Base-by-base conservation (phyloP, 2,113 vertebrate genomes). In the Notiomystis cincta region DNA sequence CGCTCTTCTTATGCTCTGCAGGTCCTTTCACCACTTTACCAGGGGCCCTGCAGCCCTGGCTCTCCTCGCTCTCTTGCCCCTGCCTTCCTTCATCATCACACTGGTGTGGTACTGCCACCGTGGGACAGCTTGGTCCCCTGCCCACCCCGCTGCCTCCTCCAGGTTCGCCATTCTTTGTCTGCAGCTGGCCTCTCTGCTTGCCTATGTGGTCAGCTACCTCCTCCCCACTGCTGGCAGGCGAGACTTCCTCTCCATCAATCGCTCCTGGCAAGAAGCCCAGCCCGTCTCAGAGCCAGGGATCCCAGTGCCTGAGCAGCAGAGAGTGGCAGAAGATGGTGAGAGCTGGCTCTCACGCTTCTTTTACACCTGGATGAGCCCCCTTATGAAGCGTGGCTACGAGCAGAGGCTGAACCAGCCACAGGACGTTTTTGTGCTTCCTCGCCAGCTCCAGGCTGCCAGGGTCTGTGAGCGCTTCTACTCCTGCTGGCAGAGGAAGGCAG, bases 301-400 rank as follows among this genome's bases (percentile, higher is more conserved):
- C 15, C 77, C 93, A 6, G 85, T 67, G 25, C 84, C 94, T 25
- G 96, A 95, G 9, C 98, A 98, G 18, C 97, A 97, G 11, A 98
- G 97, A 83, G 98, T 98, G 77, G 98, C 98, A 15, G 99, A 99
- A 94, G 99, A 99, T 44, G 98, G 99, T 19, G 99, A 98, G 81
- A 98, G 98, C 90, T 99, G 98, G 97, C 40, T 98, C 13, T 99
- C 99, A 3, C 96, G 98, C n/a, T 98, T 99, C 65, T 99, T 99
- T 83, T 99, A 99, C 87, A 78, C 98, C 45, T 99, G 99, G 99
- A 89, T 99, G 97, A 98, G 98, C 27, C 98, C 98, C 27, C 97
- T 99, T 7, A 97, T 99, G 94, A 91, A 93, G 53, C 97, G 97
- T 22, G 99, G 99, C 30, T 97, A 98, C 76, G 95, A 90, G 23